Base-by-base conservation (phyloP, 2,888 invertebrate genomes). In the Tanypteryx hageni region DNA sequence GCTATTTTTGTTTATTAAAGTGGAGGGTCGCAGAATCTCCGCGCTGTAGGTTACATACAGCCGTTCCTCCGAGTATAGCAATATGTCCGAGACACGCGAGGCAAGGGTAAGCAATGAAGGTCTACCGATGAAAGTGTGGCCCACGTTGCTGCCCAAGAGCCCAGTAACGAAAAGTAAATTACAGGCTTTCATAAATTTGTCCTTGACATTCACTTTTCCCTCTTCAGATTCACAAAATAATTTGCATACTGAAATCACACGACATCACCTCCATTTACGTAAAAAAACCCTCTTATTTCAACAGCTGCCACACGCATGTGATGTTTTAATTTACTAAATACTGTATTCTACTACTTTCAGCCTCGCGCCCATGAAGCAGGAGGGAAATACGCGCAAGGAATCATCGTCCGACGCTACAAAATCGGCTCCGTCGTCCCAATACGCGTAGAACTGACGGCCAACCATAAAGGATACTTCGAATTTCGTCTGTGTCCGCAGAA, bases 391-490 rank as follows among this genome's bases (percentile, higher is more conserved):
- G 98, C 97, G 9, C 97, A 97, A 94, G 98, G 98, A 0, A 96
- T 98, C 84, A 97, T 98, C 93, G 98, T 98, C 0, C 96, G 98
- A n/a, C 96, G 96, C 94, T 98, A 98, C 94, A 96, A 96, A 31
- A 96, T 97, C 0, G 96, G 96, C 92, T 96, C 97, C 82, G 95
- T 96, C 76, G 97, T 98, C 93, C 96, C 96, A 16, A 96, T 98
- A 92, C 96, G 97, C 93, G 96, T 98, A 0, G 98, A 98, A 94
- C 94, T 98, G n/a, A 98, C 98, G 0, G 98, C 98, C 59, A 98
- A 97, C 94, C 98, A 98, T 95, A 96, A 96, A 94, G 98, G 98
- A 3, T 98, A 96, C 95, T 98, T 98, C 94, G 98, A 98, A 94
- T 98, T 98, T 95, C 96, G 98, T 93, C 94, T 98, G 7, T 98